A percentile compares a stretch with the other conserved stretches of the same genome.
Conservation (phyloP, 2,113 vertebrate species). For the Gracilinanus agilis region DNA sequence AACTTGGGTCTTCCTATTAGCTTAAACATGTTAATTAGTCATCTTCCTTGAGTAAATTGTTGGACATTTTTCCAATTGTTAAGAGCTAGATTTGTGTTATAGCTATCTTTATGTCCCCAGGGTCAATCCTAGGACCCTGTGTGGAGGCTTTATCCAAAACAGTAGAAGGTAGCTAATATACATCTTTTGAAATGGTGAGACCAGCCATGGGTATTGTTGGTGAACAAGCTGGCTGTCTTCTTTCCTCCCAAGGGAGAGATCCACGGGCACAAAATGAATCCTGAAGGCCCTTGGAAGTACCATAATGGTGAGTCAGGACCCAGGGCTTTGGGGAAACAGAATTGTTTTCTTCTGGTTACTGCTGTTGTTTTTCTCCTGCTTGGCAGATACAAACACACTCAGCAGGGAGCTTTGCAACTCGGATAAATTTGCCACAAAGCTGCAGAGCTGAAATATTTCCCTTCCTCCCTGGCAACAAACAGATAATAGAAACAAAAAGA, state of each 20-base stretch:
- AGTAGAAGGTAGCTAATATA: not conserved
- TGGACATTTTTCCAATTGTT: not conserved
- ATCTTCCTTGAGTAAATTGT: not conserved
- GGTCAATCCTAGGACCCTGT: not conserved
- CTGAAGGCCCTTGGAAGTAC: not conserved
- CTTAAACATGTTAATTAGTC: not conserved
- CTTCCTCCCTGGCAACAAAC: constrained; percentile 54
- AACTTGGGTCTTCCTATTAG: not conserved
- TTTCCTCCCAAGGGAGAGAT: not conserved
- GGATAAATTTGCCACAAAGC: constrained; percentile 31
- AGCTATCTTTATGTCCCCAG: not conserved
- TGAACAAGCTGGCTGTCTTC: not conserved
- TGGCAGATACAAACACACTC: not conserved
- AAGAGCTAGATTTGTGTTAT: not conserved
- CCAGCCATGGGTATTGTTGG: not conserved
- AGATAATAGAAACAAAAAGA: not conserved
- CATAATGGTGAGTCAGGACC: not conserved
- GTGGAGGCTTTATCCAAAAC: not conserved
- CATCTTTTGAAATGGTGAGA: not conserved
- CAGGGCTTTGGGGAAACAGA: constrained; percentile 27
- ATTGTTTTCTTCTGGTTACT: not conserved
- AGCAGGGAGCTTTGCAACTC: constrained; percentile 17
- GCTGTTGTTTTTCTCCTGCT: not conserved
- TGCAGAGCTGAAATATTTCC: constrained; percentile 33
- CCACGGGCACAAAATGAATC: not conserved